Base-by-base conservation (phyloP, 2,888 invertebrate species). In the Epirrhoe alternata region DNA sequence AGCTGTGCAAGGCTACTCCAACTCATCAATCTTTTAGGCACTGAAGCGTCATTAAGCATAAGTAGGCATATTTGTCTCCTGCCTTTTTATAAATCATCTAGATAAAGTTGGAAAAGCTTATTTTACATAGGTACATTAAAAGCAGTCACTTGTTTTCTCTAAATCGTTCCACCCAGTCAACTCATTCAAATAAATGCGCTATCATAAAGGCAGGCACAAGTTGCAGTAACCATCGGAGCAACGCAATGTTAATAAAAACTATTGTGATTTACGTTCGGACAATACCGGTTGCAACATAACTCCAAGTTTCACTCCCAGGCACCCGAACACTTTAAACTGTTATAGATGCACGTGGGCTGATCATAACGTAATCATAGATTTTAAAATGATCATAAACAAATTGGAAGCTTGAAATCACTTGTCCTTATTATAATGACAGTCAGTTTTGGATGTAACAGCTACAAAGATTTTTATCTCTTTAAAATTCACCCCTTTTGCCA, bases 221-320 rank as follows among this genome's bases (percentile, higher is more conserved):
- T 42, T 60, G 50, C 12, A n/a, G 52, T 47, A 57, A 61, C 56
- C 10, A 45, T 47, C 38, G 31, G 49, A 53, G 58, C 53, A 61
- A 8, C 31, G 58, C 53, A 61, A 8, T 17, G 6, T 47, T 61
- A 59, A 58, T 59, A 64, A 62, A 68, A 64, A 59, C 33, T 50
- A 62, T 60, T 53, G 53, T 65, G 53, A 59, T 42, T 68, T 47
- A 65, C 47, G 30, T 24, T 59, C 47, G 24, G 47, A 38, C 49
- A 64, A 57, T 31, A 49, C 12, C 30, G 52, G 17, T 58, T 17
- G 61, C 59, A 62, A 62, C 56, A 45, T 38, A 64, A 65, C 31
- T 35, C 42, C n/a, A 53, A 62, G 68, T 71, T 74, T 72, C 66
- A 66, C 71, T 71, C 56, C 64, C 49, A 58, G 35, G 51, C 51